These are phyloP conservation scores for Disparrhopalites patrizii DNA, from an alignment of 2,888 invertebrate genomes.

Conservation along the genomic window DNA sequence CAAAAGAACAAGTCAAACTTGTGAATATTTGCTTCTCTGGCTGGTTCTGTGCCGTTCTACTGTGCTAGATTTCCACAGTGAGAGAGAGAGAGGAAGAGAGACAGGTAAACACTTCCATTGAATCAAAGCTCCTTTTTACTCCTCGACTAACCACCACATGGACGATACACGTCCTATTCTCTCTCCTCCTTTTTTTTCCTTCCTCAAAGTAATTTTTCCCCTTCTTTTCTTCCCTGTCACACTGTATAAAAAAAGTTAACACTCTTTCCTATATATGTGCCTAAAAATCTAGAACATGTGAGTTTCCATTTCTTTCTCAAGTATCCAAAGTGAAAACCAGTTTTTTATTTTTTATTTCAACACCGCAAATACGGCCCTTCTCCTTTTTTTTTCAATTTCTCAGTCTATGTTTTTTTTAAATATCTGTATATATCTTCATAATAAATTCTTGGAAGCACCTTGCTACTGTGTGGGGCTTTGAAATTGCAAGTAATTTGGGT, in stretches of 20 bases:
- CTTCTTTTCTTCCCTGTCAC: not conserved
- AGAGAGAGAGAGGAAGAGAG: no score
- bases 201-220: no score
- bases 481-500: not conserved
- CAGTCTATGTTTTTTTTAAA: no score
- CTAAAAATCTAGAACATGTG: not conserved
- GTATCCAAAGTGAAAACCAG: not conserved
- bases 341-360: no score
- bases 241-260: not conserved
- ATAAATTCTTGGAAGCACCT: no score
- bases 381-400: not conserved
- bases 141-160: not conserved
- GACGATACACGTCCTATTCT: no score
- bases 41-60: not conserved
- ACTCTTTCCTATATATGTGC: not conserved
- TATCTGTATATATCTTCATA: no score
- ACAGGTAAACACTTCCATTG: no score
- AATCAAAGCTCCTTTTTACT: not conserved
- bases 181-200: no score
- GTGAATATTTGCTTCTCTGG: not conserved
- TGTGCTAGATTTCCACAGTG: constrained; percentile 14
- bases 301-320: not conserved
- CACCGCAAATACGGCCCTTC: no score
- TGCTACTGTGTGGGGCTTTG: no score
- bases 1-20: not conserved